phyloP scores from a whole-genome alignment of 2,113 vertebrate species.

The Mustelus asterias region DNA sequence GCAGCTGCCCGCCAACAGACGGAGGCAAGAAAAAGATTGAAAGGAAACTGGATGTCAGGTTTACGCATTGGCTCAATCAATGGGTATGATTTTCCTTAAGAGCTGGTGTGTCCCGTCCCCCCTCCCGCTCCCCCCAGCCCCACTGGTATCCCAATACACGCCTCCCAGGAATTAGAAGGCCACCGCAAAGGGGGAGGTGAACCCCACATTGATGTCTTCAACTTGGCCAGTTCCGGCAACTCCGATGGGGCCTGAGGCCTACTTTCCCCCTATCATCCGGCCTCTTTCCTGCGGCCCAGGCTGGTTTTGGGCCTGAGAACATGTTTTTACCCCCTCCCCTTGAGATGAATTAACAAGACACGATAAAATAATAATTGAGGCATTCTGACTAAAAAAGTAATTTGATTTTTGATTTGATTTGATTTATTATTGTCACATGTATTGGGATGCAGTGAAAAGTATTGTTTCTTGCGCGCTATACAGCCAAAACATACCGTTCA shows the following conservation, averaged over 20 bases:
- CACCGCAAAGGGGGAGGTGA: background rate
- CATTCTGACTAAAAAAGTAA: background rate
- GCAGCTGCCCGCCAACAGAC: background rate
- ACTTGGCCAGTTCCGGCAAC: background rate
- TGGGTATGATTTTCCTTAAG: background rate
- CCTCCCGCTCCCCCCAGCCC: background rate
- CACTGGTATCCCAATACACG: background rate
- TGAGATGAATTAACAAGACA: background rate
- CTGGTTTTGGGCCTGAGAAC: background rate
- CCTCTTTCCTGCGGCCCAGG: background rate
- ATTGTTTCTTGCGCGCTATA: too few relatives aligned
- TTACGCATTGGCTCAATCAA: background rate
- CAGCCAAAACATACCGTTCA: too few relatives aligned
- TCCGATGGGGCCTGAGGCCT: background rate
- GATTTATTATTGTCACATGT: too few relatives aligned
- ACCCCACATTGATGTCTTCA: background rate
- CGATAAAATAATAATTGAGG: background rate
- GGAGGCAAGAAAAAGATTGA: background rate
- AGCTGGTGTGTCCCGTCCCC: too few relatives aligned
- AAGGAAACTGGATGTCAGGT: background rate
- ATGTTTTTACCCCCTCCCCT: background rate
- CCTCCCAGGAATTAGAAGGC: background rate
- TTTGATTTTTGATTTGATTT: too few relatives aligned
- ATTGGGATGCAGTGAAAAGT: too few relatives aligned
- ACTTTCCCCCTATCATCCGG: background rate